A percentile compares a stretch with the other conserved stretches of the same genome.
These are phyloP conservation scores for Minunthozetes semirufus DNA, from an alignment of 2,888 invertebrate species.

Conservation along the genomic window DNA sequence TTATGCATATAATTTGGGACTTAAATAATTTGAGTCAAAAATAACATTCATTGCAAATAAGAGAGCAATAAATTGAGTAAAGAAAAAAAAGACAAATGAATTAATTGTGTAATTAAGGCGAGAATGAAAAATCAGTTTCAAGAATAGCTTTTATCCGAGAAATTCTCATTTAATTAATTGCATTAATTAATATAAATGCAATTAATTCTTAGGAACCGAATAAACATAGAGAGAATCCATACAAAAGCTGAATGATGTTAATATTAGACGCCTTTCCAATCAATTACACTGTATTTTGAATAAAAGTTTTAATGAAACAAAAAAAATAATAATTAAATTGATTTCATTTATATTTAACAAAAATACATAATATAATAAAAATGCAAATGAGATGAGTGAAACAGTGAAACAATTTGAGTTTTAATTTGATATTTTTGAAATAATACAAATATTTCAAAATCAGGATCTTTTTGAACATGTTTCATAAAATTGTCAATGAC, in stretches of 20 bases:
- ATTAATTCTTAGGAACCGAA: neutral
- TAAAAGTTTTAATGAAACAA: no score
- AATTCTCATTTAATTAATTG: neutral
- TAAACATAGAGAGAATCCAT: no score
- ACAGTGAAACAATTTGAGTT: no score
- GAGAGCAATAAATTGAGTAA: neutral
- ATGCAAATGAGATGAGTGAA: no score
- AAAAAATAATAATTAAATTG: no score
- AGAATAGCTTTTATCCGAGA: neutral
- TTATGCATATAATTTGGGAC: neutral
- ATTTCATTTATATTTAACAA: no score
- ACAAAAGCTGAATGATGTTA: no score
- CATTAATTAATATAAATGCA: neutral
- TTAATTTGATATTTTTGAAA: no score
- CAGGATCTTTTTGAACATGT: neutral
- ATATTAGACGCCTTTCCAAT: no score
- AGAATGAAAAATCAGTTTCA: slow-evolving; percentile 6
- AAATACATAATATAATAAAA: no score
- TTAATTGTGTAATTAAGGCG: neutral
- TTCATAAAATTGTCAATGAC: neutral
- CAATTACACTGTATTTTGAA: no score
- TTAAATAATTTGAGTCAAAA: neutral
- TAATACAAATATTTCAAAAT: no score
- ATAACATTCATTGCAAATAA: neutral
- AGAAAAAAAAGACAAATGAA: neutral